Conservation (phyloP, 2,797 vertebrate species). For the Tangara arthus region DNA sequence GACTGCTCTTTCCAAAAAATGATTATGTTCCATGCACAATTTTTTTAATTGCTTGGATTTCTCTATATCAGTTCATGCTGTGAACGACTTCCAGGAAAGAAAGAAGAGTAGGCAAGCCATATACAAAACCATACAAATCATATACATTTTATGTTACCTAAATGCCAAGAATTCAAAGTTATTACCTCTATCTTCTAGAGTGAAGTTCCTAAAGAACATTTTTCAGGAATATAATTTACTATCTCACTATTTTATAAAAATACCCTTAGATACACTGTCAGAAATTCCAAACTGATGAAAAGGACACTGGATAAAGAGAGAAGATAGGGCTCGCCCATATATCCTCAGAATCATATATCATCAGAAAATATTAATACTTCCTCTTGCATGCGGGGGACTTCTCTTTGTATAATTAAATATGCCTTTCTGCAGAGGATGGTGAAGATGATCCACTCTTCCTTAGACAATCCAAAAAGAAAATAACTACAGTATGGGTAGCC, state of each 20-base stretch:
- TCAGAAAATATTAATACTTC: background rate
- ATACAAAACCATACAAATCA: background rate
- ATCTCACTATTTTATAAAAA: background rate
- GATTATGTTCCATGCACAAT: background rate
- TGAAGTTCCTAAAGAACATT: background rate
- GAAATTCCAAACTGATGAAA: background rate
- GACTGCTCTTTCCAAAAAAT: background rate
- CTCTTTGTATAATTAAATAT: background rate
- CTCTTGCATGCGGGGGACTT: background rate
- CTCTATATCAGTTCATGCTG: background rate
- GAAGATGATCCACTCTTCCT: background rate
- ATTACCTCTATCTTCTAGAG: background rate
- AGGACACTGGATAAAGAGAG: background rate
- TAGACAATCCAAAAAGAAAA: background rate
- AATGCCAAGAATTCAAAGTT: background rate
- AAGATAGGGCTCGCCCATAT: background rate
- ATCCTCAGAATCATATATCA: too few relatives aligned
- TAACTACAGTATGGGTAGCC: background rate
- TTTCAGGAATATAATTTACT: background rate
- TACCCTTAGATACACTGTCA: background rate
- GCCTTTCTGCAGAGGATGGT: background rate
- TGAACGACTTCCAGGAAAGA: background rate
- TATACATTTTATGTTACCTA: background rate
- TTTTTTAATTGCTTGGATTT: background rate
- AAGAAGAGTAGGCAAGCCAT: background rate